Base-by-base conservation (phyloP, 2,797 vertebrate genomes). In the Sebastes miniatus region DNA sequence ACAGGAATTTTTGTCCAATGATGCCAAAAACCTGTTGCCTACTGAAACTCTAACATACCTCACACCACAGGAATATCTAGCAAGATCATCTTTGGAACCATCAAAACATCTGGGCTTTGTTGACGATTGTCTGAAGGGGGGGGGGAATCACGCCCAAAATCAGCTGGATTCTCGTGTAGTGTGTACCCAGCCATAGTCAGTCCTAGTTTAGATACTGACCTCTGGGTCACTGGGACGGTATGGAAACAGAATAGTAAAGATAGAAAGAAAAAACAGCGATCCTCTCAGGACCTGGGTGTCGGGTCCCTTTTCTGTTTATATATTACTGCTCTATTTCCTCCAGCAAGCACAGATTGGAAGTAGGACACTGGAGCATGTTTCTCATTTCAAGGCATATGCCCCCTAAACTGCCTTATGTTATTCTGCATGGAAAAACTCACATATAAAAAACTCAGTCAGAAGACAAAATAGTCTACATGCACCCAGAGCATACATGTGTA, bases 321-420 rank as follows among this genome's bases (percentile, higher is more conserved):
- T 5, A 85, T 84, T n/a, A 25, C 86, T 91, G 90, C 86, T 89
- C 89, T 83, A 92, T 91, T 91, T 92, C 90, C 91, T 91, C 72
- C 69, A 83, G 87, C 92, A 8, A 59, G 77, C 72, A 36, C 2
- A 57, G 57, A 67, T 27, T 58, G 32, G 10, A 90, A 88, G 87
- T 91, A 88, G 91, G 90, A 86, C 88, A 86, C 39, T 52, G 73
- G 14, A 62, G 59, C n/a, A 69, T 59, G 65, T 77, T 87, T 73
- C 66, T 71, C 71, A 14, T 52, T 52, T n/a, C 50, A 52, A 52
- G 50, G 20, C 50, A 52, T 61, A n/a, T 8, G 16, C 29, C 63
- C 29, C 8, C 36, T 31, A 83, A 87, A 80, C 59, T 54, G 34
- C 32, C 47, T n/a, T 52, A 22, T 58, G 54, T 8, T 76, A 36